phyloP scores from a whole-genome alignment of 1,140 invertebrate genomes.

The Camponotus pennsylvanicus region DNA sequence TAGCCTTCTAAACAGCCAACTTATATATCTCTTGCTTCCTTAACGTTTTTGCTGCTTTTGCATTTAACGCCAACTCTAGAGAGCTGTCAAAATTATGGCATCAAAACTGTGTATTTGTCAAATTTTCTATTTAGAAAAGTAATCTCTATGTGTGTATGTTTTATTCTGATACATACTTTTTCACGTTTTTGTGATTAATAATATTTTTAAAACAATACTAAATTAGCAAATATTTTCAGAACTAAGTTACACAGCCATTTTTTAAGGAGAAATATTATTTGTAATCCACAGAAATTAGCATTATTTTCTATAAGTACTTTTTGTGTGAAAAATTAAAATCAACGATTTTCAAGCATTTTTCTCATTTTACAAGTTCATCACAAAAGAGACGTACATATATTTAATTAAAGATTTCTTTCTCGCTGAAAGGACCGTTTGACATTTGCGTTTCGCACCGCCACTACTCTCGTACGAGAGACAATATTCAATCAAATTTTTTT shows the following conservation, averaged over 20 bases:
- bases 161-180: background rate
- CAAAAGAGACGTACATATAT: background rate
- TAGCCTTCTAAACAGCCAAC: conserved; percentile 82
- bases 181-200: background rate
- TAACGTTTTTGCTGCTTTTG: conserved; percentile 7
- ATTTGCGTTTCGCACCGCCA: background rate
- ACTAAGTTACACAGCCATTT: background rate
- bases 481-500: conserved; percentile 45
- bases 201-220: conserved; percentile 13
- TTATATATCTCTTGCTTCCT: conserved; percentile 52
- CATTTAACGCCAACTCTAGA: background rate
- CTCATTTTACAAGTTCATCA: background rate
- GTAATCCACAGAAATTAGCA: background rate
- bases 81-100: background rate
- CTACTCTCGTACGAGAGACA: background rate
- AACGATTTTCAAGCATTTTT: background rate
- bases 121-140: background rate
- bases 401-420: background rate
- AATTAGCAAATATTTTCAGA: background rate
- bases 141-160: background rate
- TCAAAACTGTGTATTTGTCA: background rate
- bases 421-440: background rate
- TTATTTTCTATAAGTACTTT: background rate
- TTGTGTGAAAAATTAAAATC: background rate
- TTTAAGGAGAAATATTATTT: background rate